A percentile compares a stretch with the other conserved stretches of the same genome.
Conservation (phyloP, 23 tunicate genomes). For the Corella eumyota region DNA sequence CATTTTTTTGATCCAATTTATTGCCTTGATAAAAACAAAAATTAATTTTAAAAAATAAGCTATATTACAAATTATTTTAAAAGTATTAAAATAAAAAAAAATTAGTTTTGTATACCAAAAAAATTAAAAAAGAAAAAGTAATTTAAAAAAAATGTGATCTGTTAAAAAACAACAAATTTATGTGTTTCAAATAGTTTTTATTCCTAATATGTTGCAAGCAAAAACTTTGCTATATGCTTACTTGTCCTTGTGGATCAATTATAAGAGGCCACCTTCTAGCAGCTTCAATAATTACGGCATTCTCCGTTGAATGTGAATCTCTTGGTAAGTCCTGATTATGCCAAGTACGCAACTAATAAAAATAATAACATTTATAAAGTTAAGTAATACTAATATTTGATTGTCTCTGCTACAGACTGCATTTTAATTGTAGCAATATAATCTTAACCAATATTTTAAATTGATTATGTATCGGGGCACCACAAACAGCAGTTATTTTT, state of each 20-base stretch:
- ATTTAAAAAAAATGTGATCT: too few species aligned
- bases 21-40: slow-evolving; percentile 38
- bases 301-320: slow-evolving; percentile 76
- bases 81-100: too few species aligned
- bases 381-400: not conserved
- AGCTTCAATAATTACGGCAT: slow-evolving; percentile 73
- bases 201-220: not conserved
- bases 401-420: not conserved
- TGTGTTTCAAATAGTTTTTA: too few species aligned
- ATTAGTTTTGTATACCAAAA: too few species aligned
- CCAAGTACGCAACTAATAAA: slow-evolving; percentile 67
- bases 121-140: too few species aligned
- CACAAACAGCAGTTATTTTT: too few species aligned
- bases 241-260: slow-evolving; percentile 97
- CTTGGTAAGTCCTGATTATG: slow-evolving; percentile 78
- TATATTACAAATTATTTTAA: too few species aligned
- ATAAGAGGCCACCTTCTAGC: slow-evolving; percentile 88
- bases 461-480: too few species aligned
- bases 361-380: not conserved
- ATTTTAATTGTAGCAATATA: too few species aligned
- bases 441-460: too few species aligned
- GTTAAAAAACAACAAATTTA: not conserved
- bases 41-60: too few species aligned
- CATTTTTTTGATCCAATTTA: slow-evolving; percentile 87
- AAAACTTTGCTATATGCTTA: not conserved